These are phyloP conservation scores for Alsophila aescularia DNA, from an alignment of 2,888 invertebrate genomes.

Conservation along the genomic window DNA sequence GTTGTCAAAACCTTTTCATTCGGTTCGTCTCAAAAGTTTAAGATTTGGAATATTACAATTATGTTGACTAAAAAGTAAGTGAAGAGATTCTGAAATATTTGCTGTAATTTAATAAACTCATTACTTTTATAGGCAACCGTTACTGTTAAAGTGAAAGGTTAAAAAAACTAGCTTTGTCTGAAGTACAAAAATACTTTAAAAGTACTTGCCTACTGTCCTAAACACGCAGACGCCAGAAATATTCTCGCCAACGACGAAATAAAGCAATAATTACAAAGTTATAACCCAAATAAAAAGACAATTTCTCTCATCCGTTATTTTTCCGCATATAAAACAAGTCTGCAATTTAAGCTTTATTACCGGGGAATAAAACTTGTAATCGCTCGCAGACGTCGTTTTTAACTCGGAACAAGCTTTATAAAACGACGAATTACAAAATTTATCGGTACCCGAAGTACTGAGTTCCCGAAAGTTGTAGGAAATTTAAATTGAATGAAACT, in stretches of 20 bases:
- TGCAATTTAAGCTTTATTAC: conserved; percentile 33
- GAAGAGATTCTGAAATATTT: no score
- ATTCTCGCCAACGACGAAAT: neutral
- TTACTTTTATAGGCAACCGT: no score
- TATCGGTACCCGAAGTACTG: conserved; percentile 7
- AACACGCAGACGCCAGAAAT: conserved; percentile 4
- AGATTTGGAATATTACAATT: no score
- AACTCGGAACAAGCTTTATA: conserved; percentile 18
- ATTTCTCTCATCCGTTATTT: conserved; percentile 21
- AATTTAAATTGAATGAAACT: conserved; percentile 4
- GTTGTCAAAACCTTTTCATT: no score
- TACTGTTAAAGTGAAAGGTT: no score
- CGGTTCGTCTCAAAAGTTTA: no score
- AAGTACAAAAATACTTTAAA: no score
- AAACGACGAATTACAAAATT: conserved; percentile 24
- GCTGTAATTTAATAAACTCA: no score
- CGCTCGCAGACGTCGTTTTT: conserved; percentile 27
- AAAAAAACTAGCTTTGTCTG: no score
- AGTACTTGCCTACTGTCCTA: neutral
- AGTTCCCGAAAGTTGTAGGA: neutral
- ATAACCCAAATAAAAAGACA: conserved; percentile 24
- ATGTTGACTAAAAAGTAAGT: no score
- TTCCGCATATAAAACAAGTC: conserved; percentile 16
- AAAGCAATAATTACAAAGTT: conserved; percentile 22
- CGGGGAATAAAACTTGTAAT: conserved; percentile 30